Percentiles rank a stretch among this genome's conserved stretches.
Conservation (phyloP, 1,140 invertebrate species). For the Drosophila pectinifera region DNA sequence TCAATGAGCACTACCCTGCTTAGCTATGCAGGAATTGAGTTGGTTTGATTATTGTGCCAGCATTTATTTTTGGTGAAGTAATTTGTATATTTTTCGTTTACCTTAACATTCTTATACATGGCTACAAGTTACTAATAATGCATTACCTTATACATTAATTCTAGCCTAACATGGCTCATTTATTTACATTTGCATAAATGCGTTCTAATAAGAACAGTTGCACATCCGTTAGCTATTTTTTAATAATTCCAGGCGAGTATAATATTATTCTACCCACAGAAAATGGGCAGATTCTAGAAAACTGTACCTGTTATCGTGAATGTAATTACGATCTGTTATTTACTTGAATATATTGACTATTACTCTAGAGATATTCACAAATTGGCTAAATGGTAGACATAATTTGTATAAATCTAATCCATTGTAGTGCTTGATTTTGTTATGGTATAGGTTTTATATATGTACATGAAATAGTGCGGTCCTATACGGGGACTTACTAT, state of each 20-base stretch:
- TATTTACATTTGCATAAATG: slow-evolving; percentile 58
- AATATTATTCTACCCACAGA: slow-evolving; percentile 11
- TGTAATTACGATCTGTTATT: neutral
- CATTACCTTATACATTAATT: slow-evolving; percentile 16
- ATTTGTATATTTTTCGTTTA: slow-evolving; percentile 1
- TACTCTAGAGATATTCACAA: slow-evolving; percentile 51
- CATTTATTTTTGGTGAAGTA: slow-evolving; percentile 8
- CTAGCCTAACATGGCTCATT: slow-evolving; percentile 25
- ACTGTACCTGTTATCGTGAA: neutral
- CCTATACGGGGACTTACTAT: neutral
- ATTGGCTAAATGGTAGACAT: slow-evolving; percentile 47
- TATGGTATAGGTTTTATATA: slow-evolving; percentile 22
- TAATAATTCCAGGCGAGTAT: neutral
- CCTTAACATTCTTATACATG: slow-evolving; percentile 11
- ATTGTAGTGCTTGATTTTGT: slow-evolving; percentile 7
- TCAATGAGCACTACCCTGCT: neutral
- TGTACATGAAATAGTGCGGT: slow-evolving; percentile 11
- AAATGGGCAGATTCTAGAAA: slow-evolving; percentile 3
- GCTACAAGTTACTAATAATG: slow-evolving; percentile 23
- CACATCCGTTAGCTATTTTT: slow-evolving; percentile 3
- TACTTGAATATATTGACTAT: slow-evolving; percentile 2
- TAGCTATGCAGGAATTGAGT: neutral
- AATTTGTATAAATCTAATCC: neutral
- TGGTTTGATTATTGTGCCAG: slow-evolving; percentile 12
- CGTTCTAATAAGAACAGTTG: slow-evolving; percentile 24